Evolutionary conservation across 2,113 vertebrate species (phyloP).

Genomic region (Poecilia latipinna): DNA sequence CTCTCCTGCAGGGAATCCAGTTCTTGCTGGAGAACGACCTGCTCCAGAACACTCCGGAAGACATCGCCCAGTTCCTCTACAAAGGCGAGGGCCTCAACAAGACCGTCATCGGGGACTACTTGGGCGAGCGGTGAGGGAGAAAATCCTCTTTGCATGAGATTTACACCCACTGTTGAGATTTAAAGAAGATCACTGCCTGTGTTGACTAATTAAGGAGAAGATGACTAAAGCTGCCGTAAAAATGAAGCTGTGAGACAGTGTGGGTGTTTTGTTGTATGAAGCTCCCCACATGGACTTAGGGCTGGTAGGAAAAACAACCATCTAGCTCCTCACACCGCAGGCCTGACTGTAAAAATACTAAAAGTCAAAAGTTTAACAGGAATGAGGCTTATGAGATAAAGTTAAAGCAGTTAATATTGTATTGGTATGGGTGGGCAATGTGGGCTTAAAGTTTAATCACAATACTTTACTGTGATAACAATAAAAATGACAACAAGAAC

Average conservation of each 20-base stretch:
- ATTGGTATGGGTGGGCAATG: too few relatives aligned
- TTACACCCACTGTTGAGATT: constrained; percentile 42
- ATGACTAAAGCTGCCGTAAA: constrained; percentile 14
- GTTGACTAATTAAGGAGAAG: constrained; percentile 57
- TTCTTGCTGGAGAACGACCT: constrained; percentile 98
- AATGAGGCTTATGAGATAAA: too few relatives aligned
- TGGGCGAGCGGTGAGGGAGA: constrained; percentile 90
- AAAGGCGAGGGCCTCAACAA: constrained; percentile 99
- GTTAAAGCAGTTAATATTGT: not conserved
- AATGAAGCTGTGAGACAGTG: constrained; percentile 37
- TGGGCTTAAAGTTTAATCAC: too few relatives aligned
- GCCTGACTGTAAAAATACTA: constrained; percentile 29
- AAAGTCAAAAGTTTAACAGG: constrained; percentile 10
- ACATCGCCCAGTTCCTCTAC: constrained; percentile 97
- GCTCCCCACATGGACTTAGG: constrained; percentile 24
- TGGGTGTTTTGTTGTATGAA: constrained; percentile 28
- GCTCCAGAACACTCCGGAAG: constrained; percentile 93
- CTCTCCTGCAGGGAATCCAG: constrained; percentile 88
- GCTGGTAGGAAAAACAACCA: constrained; percentile 28
- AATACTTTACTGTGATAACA: too few relatives aligned
- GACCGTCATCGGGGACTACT: constrained; percentile 97
- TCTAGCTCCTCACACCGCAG: constrained; percentile 19
- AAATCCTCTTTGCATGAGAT: constrained; percentile 39
- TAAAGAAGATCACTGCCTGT: constrained; percentile 50
- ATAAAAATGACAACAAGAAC: too few relatives aligned